phyloP scores from a whole-genome alignment of 2,113 vertebrate species.

The Bungarus multicinctus region DNA sequence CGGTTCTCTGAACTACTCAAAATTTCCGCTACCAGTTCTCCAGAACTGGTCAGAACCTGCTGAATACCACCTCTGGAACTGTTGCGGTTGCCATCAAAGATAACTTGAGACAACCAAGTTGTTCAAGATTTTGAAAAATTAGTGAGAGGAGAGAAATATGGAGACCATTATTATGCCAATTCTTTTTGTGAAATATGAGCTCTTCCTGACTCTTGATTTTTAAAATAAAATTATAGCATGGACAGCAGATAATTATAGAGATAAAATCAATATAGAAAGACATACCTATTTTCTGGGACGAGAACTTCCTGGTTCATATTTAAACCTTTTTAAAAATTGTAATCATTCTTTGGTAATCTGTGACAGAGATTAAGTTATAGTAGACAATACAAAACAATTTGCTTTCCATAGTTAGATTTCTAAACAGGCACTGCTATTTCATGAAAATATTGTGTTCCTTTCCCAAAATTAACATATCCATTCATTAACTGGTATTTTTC shows the following conservation, averaged over 20 bases:
- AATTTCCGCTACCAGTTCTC: no score
- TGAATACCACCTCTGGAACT: no score
- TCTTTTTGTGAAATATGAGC: neutral
- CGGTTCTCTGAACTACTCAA: no score
- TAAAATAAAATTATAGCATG: neutral
- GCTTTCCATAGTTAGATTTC: neutral
- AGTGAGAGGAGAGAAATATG: neutral
- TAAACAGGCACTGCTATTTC: neutral
- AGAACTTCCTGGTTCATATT: neutral
- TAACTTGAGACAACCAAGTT: neutral
- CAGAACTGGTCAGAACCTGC: no score
- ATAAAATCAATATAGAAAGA: neutral
- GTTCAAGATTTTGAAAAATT: neutral
- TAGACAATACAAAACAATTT: neutral
- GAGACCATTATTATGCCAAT: neutral
- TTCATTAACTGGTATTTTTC: neutral
- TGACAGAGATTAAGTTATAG: neutral
- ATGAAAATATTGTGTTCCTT: neutral
- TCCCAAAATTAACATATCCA: neutral
- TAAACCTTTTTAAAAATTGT: neutral
- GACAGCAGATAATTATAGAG: neutral
- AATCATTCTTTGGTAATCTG: neutral
- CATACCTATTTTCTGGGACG: neutral
- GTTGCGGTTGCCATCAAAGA: neutral
- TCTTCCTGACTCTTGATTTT: neutral